Conservation (phyloP, 2,888 invertebrate species). For the Tetropium fuscum region DNA sequence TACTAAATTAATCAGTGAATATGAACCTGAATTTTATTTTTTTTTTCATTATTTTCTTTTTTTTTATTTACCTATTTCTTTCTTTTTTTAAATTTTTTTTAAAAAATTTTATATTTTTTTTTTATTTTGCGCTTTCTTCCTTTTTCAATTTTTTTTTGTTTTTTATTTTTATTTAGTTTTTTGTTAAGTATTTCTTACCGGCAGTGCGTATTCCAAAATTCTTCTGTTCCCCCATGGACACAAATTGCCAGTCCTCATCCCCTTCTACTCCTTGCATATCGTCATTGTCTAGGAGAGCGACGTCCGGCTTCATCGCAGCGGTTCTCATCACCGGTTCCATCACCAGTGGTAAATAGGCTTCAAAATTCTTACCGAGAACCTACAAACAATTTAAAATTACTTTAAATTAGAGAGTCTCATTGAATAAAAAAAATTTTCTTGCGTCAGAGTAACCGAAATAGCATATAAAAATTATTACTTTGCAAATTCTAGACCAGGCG, state of each 20-base stretch:
- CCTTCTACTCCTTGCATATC: slow-evolving; percentile 86
- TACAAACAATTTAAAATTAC: slow-evolving; percentile 29
- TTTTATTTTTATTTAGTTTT: background rate
- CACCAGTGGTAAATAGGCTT: slow-evolving; percentile 93
- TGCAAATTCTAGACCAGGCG: slow-evolving; percentile 99
- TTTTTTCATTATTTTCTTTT: too few relatives aligned
- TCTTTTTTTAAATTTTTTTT: slow-evolving; percentile 3
- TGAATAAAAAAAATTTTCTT: too few relatives aligned
- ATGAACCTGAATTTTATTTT: too few relatives aligned
- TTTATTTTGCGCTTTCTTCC: too few relatives aligned
- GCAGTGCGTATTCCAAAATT: slow-evolving; percentile 95
- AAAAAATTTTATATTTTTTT: too few relatives aligned
- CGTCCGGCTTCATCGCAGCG: slow-evolving; percentile 93
- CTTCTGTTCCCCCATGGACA: slow-evolving; percentile 93
- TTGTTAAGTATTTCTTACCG: slow-evolving; percentile 64
- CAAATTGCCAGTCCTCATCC: slow-evolving; percentile 94
- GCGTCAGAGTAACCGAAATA: too few relatives aligned
- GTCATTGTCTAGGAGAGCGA: slow-evolving; percentile 89
- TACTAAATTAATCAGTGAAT: too few relatives aligned
- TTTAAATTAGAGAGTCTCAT: too few relatives aligned
- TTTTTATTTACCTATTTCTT: too few relatives aligned
- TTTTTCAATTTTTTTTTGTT: too few relatives aligned
- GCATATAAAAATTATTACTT: slow-evolving; percentile 62
- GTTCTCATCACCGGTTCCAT: slow-evolving; percentile 95
- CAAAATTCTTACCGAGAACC: slow-evolving; percentile 81